These are phyloP conservation scores for Aphelenchoides bicaudatus DNA, from an alignment of 2,888 invertebrate genomes.

Conservation along the genomic window DNA sequence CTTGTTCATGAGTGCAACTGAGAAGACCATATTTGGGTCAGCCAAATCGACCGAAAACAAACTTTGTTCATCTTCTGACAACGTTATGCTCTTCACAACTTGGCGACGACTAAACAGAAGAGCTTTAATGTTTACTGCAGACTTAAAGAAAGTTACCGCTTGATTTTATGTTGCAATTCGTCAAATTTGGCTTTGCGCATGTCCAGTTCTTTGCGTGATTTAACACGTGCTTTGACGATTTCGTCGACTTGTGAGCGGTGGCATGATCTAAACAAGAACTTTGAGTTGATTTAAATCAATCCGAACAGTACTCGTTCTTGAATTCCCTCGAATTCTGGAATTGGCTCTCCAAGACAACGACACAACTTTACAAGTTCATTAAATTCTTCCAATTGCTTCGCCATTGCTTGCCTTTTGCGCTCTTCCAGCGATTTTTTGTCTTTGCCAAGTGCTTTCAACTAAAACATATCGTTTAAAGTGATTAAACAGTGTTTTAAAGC, in stretches of 20 bases:
- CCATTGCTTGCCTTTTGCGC: constrained; percentile 8
- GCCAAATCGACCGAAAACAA: neutral
- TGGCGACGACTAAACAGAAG: neutral
- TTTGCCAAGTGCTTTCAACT: constrained; percentile 16
- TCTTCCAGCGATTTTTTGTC: neutral
- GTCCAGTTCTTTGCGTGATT: neutral
- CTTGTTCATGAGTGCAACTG: neutral
- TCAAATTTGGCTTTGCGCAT: neutral
- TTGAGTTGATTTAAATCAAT: neutral
- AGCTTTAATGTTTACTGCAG: neutral
- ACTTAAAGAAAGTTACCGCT: neutral
- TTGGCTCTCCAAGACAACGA: neutral
- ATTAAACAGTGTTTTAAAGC: neutral
- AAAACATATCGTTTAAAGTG: constrained; percentile 1
- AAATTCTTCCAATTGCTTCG: constrained; percentile 16
- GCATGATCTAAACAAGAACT: neutral
- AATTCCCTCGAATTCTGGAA: constrained; percentile 12
- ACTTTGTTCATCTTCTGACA: neutral
- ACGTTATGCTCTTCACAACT: neutral
- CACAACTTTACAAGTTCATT: constrained; percentile 7
- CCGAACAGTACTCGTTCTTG: neutral
- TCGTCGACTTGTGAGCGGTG: constrained; percentile 1
- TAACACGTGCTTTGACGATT: neutral
- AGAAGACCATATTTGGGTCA: neutral
- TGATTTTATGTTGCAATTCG: neutral